A percentile compares a stretch with the other conserved stretches of the same genome.
phyloP scores from a whole-genome alignment of 2,797 vertebrate species.

The Pangasius krempfi region DNA sequence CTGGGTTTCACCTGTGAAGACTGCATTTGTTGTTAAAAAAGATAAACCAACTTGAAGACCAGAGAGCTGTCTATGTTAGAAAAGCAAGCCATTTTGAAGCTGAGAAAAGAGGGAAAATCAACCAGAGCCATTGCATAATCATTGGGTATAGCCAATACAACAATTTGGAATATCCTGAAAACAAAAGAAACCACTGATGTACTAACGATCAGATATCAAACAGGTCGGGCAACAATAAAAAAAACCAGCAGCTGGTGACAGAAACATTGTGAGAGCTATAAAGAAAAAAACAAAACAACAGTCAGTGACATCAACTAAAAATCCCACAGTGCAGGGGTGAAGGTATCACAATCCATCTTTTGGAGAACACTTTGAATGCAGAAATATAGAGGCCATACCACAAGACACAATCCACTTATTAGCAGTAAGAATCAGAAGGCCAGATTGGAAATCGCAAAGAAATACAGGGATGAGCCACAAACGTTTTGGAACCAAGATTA shows the following conservation, averaged over 20 bases:
- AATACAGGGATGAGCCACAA: too few species aligned
- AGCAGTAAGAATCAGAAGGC: too few species aligned
- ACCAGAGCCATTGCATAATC: neutral
- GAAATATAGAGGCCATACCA: too few species aligned
- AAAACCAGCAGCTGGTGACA: neutral
- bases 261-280: neutral
- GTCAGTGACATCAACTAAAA: neutral
- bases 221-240: neutral
- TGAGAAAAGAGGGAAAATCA: neutral
- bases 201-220: neutral
- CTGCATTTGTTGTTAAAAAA: neutral
- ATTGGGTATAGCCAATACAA: neutral
- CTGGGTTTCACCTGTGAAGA: neutral
- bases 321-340: neutral
- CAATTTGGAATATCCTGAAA: neutral
- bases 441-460: too few species aligned
- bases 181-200: neutral
- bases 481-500: too few species aligned
- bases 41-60: neutral
- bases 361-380: too few species aligned
- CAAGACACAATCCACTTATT: too few species aligned
- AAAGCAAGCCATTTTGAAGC: neutral
- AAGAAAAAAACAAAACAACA: neutral
- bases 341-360: too few species aligned
- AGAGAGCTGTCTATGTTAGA: neutral